phyloP scores from a whole-genome alignment of 2,888 invertebrate genomes.

The Dilophus febrilis region DNA sequence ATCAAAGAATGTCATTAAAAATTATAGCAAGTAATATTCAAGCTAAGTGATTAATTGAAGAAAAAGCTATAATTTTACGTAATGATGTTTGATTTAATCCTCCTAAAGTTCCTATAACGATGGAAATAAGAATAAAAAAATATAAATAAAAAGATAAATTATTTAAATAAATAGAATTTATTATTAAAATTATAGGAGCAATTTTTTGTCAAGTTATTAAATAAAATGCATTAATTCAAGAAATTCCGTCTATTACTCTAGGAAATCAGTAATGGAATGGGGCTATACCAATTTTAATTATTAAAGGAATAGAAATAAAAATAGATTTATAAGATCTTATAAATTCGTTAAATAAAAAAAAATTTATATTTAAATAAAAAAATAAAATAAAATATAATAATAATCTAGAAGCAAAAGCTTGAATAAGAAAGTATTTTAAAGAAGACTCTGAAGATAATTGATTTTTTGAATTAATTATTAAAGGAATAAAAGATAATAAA shows the following conservation, averaged over 20 bases:
- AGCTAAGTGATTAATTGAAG: constrained; percentile 45
- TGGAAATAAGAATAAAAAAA: constrained; percentile 31
- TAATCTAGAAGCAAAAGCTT: constrained; percentile 43
- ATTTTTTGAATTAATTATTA: constrained; percentile 35
- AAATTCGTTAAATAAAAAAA: constrained; percentile 17
- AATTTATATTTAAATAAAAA: constrained; percentile 31
- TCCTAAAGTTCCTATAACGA: constrained; percentile 33
- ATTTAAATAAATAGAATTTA: constrained; percentile 29
- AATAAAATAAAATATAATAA: no score
- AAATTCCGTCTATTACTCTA: constrained; percentile 38
- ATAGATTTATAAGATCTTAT: background rate
- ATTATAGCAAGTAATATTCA: constrained; percentile 35
- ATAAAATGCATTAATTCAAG: constrained; percentile 37
- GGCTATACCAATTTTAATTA: constrained; percentile 39
- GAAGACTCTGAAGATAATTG: constrained; percentile 35
- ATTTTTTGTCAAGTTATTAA: constrained; percentile 48
- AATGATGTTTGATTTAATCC: constrained; percentile 37
- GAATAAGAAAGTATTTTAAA: constrained; percentile 41
- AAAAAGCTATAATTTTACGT: constrained; percentile 42
- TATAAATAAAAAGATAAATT: no score
- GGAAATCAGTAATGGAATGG: constrained; percentile 45
- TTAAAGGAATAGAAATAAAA: background rate
- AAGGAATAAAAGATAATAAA: constrained; percentile 40
- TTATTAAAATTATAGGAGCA: constrained; percentile 36
- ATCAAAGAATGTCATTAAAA: constrained; percentile 32